phyloP scores from a whole-genome alignment of 1,140 invertebrate genomes.

The Heliothis subflexa region DNA sequence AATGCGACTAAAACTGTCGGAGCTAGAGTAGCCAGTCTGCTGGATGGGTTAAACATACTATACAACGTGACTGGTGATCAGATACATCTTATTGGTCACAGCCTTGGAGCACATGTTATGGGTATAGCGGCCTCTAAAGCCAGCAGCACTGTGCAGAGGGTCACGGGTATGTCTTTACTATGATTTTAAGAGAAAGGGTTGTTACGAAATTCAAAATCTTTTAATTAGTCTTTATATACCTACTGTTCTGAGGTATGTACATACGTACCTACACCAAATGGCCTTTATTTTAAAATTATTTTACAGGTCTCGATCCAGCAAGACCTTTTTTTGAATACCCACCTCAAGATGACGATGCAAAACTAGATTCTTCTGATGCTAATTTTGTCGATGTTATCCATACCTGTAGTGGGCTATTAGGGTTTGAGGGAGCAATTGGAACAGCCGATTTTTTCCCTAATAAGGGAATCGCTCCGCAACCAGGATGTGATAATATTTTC shows the following conservation, averaged over 20 bases:
- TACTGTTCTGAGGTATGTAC: not conserved
- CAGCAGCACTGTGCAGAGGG: constrained; percentile 85
- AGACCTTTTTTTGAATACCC: constrained; percentile 83
- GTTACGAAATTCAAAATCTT: too few relatives aligned
- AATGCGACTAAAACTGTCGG: constrained; percentile 87
- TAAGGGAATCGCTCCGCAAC: constrained; percentile 76
- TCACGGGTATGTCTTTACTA: constrained; percentile 80
- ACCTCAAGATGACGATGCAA: constrained; percentile 49
- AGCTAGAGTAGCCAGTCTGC: constrained; percentile 85
- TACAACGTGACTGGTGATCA: constrained; percentile 84
- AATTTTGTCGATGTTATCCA: constrained; percentile 87
- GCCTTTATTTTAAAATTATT: not conserved
- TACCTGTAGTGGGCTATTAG: constrained; percentile 82
- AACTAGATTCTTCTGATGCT: constrained; percentile 86
- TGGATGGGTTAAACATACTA: constrained; percentile 86
- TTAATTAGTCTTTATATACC: too few relatives aligned
- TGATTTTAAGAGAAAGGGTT: not conserved
- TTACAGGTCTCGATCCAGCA: constrained; percentile 86
- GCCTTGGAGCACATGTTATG: constrained; percentile 93
- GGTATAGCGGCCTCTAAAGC: constrained; percentile 90
- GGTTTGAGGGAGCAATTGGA: constrained; percentile 76
- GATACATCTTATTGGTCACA: constrained; percentile 91
- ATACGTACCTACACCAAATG: too few relatives aligned
- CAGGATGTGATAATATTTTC: constrained; percentile 82
- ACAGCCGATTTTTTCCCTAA: constrained; percentile 87